Conservation (phyloP, 2,888 invertebrate species). For the Myopa tessellatipennis region DNA sequence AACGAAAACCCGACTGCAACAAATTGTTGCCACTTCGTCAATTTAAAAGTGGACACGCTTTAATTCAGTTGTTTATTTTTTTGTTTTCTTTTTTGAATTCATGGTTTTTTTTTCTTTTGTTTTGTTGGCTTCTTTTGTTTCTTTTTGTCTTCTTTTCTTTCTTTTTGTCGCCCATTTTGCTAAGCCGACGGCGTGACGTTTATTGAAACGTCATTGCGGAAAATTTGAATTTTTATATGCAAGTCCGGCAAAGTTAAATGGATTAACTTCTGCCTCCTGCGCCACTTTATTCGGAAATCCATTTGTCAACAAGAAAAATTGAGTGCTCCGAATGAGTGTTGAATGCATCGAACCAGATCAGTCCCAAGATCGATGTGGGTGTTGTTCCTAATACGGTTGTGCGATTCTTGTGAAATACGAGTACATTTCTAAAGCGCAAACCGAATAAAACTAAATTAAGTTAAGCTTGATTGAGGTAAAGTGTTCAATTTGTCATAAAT, state of each 20-base stretch:
- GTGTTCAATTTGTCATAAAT: no score
- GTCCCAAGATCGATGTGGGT: no score
- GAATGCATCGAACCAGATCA: no score
- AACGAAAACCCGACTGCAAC: conserved; percentile 2
- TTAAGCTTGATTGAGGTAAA: no score
- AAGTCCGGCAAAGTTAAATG: no score
- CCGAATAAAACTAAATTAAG: no score
- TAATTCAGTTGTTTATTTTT: background rate
- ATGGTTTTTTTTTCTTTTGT: background rate
- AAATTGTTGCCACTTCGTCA: conserved; percentile 20
- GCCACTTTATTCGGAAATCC: background rate
- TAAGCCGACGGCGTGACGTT: conserved; percentile 11
- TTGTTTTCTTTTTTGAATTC: no score
- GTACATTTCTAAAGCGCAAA: no score
- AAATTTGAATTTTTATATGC: background rate
- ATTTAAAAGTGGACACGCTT: conserved; percentile 7
- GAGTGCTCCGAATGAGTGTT: no score
- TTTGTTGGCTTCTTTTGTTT: background rate
- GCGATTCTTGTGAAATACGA: no score
- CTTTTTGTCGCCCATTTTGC: background rate
- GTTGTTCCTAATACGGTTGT: no score
- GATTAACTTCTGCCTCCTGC: no score
- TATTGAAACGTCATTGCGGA: conserved; percentile 18
- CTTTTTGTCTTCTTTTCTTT: background rate
- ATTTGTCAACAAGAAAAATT: background rate